phyloP scores from a whole-genome alignment of 2,797 vertebrate species.

The Etheostoma nigrum region DNA sequence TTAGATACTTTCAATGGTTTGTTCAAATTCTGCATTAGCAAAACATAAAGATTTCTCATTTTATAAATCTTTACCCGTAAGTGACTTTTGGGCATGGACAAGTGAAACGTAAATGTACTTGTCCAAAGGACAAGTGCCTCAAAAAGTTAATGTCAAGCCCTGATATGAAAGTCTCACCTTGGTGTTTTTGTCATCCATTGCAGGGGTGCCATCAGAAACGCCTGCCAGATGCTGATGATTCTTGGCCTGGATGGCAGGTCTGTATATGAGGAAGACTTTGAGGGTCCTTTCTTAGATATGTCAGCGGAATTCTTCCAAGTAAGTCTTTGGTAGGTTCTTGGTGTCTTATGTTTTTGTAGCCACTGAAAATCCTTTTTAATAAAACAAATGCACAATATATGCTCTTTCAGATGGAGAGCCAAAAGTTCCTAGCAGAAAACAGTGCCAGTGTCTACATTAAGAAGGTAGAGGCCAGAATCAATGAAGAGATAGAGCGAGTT shows the following conservation, averaged over 20 bases:
- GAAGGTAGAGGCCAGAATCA: constrained; percentile 98
- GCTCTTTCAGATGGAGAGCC: constrained; percentile 94
- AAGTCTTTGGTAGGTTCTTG: constrained; percentile 12
- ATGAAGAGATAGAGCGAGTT: constrained; percentile 98
- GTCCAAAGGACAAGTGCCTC: too few relatives aligned
- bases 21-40: too few relatives aligned
- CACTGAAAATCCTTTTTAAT: not conserved
- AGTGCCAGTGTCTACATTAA: constrained; percentile 99
- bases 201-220: constrained; percentile 97
- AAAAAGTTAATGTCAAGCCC: too few relatives aligned
- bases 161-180: not conserved
- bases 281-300: constrained; percentile 98
- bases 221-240: constrained; percentile 99
- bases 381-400: constrained; percentile 4
- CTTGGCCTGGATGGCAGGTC: constrained; percentile 95
- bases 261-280: constrained; percentile 98
- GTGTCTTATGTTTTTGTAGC: not conserved
- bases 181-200: constrained; percentile 39
- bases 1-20: too few relatives aligned
- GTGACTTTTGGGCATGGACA: too few relatives aligned
- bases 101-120: too few relatives aligned
- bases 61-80: too few relatives aligned
- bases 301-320: constrained; percentile 99
- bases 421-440: constrained; percentile 98
- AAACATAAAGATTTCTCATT: too few relatives aligned